phyloP scores from a whole-genome alignment of 2,113 vertebrate genomes.

The Nesospiza acunhae region DNA sequence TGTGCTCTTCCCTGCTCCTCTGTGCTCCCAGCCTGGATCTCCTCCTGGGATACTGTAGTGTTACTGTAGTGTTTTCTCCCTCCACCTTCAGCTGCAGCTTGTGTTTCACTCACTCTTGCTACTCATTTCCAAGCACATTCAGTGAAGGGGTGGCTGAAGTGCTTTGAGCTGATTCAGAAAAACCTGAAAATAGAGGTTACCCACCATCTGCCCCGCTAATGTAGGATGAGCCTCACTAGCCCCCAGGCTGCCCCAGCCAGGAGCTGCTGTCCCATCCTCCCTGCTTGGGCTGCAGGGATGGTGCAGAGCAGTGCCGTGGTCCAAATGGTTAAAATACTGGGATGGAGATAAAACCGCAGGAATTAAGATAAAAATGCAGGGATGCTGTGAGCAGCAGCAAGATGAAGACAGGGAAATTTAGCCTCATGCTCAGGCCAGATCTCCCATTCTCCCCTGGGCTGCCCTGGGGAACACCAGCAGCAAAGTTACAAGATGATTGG shows the following conservation, averaged over 20 bases:
- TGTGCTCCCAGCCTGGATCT: neutral
- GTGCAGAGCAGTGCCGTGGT: neutral
- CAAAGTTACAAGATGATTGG: neutral
- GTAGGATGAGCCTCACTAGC: neutral
- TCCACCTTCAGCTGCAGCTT: neutral
- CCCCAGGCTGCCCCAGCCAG: neutral
- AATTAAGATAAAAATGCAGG: neutral
- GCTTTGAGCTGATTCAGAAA: rapidly evolving
- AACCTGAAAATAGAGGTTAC: neutral
- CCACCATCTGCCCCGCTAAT: rapidly evolving
- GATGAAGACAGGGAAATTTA: rapidly evolving
- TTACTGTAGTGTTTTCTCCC: neutral
- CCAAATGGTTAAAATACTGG: neutral
- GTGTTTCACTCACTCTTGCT: neutral
- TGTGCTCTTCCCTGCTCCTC: neutral
- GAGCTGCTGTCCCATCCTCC: neutral
- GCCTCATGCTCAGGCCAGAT: neutral
- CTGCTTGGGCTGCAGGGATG: neutral
- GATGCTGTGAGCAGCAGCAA: neutral
- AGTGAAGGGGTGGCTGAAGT: rapidly evolving
- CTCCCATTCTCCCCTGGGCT: neutral
- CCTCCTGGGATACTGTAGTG: neutral
- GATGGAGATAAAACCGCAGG: neutral
- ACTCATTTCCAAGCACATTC: neutral
- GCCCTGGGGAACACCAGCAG: rapidly evolving